phyloP scores from a whole-genome alignment of 2,888 invertebrate genomes.

The Anorthoa munda region DNA sequence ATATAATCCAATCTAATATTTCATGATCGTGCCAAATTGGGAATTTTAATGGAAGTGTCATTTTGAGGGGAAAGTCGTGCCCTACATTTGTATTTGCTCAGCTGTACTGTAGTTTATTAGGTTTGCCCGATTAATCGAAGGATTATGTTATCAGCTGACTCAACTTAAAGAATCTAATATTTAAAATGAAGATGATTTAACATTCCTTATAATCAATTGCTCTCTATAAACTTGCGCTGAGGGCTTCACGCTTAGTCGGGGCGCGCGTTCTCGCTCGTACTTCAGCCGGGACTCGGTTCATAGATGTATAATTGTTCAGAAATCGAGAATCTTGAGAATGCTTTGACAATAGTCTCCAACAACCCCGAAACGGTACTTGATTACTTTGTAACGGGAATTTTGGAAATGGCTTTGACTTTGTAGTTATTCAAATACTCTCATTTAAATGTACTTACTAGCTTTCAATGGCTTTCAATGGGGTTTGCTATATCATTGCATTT shows the following conservation, averaged over 20 bases:
- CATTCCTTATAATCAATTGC: background rate
- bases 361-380: slow-evolving; percentile 37
- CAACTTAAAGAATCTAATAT: background rate
- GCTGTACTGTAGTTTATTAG: slow-evolving; percentile 6
- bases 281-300: too few species aligned
- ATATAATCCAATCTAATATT: slow-evolving; percentile 63
- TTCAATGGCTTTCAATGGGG: slow-evolving; percentile 41
- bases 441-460: slow-evolving; percentile 45
- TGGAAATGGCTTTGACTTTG: slow-evolving; percentile 24
- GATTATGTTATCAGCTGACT: slow-evolving; percentile 2
- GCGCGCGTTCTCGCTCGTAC: too few species aligned
- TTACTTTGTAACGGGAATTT: slow-evolving; percentile 51
- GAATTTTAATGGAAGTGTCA: slow-evolving; percentile 51
- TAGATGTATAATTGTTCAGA: background rate
- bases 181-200: background rate
- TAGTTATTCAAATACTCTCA: slow-evolving; percentile 44
- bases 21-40: slow-evolving; percentile 49
- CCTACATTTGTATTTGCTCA: slow-evolving; percentile 21
- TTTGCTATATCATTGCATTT: slow-evolving; percentile 60
- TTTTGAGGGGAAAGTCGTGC: slow-evolving; percentile 25
- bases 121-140: background rate
- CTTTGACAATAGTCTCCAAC: slow-evolving; percentile 8
- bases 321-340: background rate
- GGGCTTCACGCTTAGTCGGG: too few species aligned
- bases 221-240: background rate